These are phyloP conservation scores for Andinoacara biseriatus DNA, from an alignment of 2,113 vertebrate species.

Conservation along the genomic window DNA sequence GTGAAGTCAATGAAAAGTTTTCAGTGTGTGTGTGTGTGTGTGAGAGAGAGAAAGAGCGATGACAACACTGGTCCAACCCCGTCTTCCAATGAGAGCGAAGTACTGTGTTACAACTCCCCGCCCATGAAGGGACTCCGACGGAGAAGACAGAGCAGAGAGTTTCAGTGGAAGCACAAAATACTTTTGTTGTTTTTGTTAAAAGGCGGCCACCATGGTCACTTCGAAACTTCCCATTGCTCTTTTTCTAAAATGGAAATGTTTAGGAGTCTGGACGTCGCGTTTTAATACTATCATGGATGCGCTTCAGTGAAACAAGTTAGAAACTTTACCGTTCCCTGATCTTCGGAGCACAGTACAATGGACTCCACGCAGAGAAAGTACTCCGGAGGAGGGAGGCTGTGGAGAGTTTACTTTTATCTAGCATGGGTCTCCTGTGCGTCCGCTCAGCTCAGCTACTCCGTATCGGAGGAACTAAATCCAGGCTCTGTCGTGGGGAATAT, in stretches of 20 bases:
- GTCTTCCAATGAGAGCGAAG: constrained; percentile 61
- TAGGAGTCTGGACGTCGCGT: constrained; percentile 51
- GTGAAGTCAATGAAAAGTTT: constrained; percentile 50
- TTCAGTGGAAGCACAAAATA: constrained; percentile 58
- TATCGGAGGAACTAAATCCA: constrained; percentile 79
- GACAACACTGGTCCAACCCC: constrained; percentile 43
- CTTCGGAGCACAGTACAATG: constrained; percentile 76
- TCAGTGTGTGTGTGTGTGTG: constrained; percentile 8
- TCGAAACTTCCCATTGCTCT: constrained; percentile 58
- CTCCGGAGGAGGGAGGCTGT: constrained; percentile 81
- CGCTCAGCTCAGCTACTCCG: constrained; percentile 79
- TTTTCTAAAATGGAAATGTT: constrained; percentile 66
- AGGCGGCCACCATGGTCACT: constrained; percentile 68
- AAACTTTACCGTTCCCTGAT: constrained; percentile 64
- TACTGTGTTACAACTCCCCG: constrained; percentile 65
- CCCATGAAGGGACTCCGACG: constrained; percentile 70
- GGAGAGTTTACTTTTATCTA: constrained; percentile 83
- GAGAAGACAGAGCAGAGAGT: constrained; percentile 63
- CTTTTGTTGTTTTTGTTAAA: constrained; percentile 51
- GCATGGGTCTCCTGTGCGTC: constrained; percentile 61
- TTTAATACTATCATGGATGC: constrained; percentile 70
- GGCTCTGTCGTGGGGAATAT: constrained; percentile 83
- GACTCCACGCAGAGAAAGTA: constrained; percentile 79
- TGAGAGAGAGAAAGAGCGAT: not conserved
- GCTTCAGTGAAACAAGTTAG: constrained; percentile 62